Conservation (phyloP, 1,140 invertebrate species). For the Chlorops oryzae region DNA sequence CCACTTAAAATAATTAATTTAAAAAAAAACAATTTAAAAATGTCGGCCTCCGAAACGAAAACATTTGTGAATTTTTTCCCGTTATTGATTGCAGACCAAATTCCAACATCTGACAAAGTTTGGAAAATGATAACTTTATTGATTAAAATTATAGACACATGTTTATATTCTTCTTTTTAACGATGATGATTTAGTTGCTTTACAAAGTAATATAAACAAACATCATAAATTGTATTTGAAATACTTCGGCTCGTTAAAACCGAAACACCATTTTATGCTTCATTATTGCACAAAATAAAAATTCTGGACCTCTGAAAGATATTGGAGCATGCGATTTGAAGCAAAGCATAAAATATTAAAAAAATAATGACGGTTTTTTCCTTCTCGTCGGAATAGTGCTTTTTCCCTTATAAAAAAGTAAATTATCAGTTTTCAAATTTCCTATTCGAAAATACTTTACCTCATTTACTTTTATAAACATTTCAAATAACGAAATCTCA, state of each 20-base stretch:
- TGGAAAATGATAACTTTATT: constrained; percentile 17
- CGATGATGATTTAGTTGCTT: no score
- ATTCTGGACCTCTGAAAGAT: constrained; percentile 21
- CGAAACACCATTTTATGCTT: constrained; percentile 27
- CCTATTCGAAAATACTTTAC: no score
- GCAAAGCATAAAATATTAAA: constrained; percentile 23
- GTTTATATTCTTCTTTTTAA: no score
- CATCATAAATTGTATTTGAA: no score
- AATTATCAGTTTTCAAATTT: not conserved
- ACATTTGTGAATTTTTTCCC: constrained; percentile 26
- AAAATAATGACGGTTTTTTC: constrained; percentile 9
- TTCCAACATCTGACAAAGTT: constrained; percentile 22
- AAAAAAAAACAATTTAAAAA: constrained; percentile 23
- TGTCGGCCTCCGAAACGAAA: constrained; percentile 34
- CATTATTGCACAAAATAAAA: constrained; percentile 25
- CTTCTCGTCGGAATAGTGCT: constrained; percentile 19
- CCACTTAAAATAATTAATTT: constrained; percentile 12
- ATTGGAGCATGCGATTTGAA: constrained; percentile 24
- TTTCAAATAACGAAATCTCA: no score
- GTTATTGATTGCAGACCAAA: constrained; percentile 31
- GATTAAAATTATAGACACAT: no score
- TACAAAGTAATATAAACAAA: no score
- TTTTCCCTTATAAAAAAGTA: not conserved
- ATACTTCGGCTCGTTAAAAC: no score
- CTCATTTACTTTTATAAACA: no score